Base-by-base conservation (phyloP, 1,140 invertebrate species). In the Drosophila sechellia region DNA sequence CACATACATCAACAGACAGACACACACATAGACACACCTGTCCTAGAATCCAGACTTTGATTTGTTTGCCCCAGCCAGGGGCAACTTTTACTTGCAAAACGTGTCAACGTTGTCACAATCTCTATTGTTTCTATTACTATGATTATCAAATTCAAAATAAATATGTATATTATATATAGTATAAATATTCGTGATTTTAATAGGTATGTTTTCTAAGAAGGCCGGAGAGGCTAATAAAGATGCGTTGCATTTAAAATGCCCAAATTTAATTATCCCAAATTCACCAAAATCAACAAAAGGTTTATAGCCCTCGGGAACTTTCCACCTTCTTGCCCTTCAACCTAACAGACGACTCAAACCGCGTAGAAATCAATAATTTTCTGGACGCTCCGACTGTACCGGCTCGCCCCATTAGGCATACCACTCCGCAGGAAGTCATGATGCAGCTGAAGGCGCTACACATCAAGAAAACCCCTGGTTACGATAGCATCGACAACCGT, bases 41-140 rank as follows among this genome's bases (percentile, higher is more conserved):
- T 43, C 40, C 66, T 35, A 70, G 60, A 69, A 69, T 66, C 61
- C 39, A 63, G 53, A 64, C 56, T 65, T 68, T 49, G 66, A 54
- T 78, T 70, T 85, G 72, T 77, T 70, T 86, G 49, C 34, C 39
- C 49, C 52, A 37, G 48, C 64, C 46, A 63, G 73, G 56, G 50
- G 45, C 71, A 86, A 84, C 61, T 86, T 86, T 81, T 85, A 63
- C 59, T 68, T 57, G 55, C 68, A 56, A 79, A 79, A 63, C 48
- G 49, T 76, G 71, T 64, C 65, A 37, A 57, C 46, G 13, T 58
- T 63, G 61, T 56, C 13, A 15, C 10, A 12, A 10, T 31, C 31
- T 2, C 6, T 31, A 1, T 22, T 25, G 34, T 39, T 37, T 22
- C 31, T 56, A 25, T 75, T 69, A 13, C 58, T 70, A 15, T 60